Evolutionary conservation across 2,888 invertebrate genomes (phyloP), one percentile per base, ranked within the genome.

Genomic region (Lithophane socia): DNA sequence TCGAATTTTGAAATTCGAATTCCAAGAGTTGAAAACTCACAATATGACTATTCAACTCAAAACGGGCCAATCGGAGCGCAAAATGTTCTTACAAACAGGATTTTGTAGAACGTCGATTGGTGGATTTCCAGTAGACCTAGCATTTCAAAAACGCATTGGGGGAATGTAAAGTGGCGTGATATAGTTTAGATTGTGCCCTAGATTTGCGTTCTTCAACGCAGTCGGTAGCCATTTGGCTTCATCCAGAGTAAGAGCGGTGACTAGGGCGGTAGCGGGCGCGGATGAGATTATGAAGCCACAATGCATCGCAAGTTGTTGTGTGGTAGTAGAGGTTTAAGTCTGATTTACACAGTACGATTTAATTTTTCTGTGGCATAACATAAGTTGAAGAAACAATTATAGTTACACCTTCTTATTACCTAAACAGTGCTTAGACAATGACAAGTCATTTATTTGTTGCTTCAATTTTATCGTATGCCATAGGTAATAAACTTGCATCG

Each of bases 111-210:
- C 42, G 64, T 63, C 72, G 75, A 86, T 84, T 84, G 81, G 88
- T 88, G 77, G 84, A 80, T 85, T 87, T 84, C 73, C 75, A 84
- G 85, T 80, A 83, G 72, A 84, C 87, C 84, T 86, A 84, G 64
- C 68, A 83, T 70, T 85, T 86, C 83, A 86, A 88, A 87, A 89
- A 82, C 79, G 86, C 88, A 84, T 88, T 90, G 86, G 86, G 83
- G 71, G 78, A 86, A 88, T 79, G 77, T 83, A 84, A 84, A 88
- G 79, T 83, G 83, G 85, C 86, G 70, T 85, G 69, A 76, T 86
- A 86, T 82, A 90, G 89, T 90, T 90, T 88, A 93, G 92, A 93
- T 92, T 91, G 91, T 91, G 94, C 87, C 91, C 94, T 90, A 94
- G 92, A 94, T 94, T 93, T 90, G 87, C 88, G 89, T 90, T 91